Conservation (phyloP, 2,797 vertebrate species). For the Nannoperca obscura region DNA sequence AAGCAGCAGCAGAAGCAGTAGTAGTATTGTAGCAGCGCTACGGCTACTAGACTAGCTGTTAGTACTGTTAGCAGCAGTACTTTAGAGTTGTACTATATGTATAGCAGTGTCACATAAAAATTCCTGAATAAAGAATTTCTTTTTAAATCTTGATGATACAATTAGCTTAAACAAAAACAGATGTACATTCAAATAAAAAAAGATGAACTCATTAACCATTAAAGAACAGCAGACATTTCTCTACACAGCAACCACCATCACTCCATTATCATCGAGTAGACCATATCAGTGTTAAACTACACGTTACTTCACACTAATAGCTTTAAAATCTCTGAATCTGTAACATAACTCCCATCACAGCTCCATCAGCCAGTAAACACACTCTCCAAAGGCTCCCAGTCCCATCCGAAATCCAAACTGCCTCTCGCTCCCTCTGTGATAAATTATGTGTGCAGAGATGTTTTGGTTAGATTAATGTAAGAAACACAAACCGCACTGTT, state of each 20-base stretch:
- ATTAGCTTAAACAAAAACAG: background rate
- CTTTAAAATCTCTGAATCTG: constrained; percentile 26
- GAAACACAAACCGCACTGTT: constrained; percentile 71
- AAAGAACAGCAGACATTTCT: background rate
- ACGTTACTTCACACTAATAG: constrained; percentile 31
- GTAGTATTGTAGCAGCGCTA: background rate
- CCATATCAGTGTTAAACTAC: constrained; percentile 34
- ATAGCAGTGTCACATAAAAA: background rate
- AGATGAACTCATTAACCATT: background rate
- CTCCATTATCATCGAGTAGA: background rate
- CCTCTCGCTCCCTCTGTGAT: constrained; percentile 35
- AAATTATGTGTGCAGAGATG: constrained; percentile 65
- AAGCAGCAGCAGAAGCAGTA: background rate
- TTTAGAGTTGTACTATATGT: background rate
- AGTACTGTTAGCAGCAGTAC: background rate
- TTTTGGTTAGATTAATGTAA: constrained; percentile 70
- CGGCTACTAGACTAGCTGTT: background rate
- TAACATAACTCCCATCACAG: constrained; percentile 41
- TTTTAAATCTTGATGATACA: background rate
- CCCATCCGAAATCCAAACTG: constrained; percentile 15
- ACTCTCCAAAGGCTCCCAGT: constrained; percentile 11
- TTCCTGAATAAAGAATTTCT: background rate
- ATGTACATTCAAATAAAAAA: background rate
- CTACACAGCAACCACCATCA: background rate
- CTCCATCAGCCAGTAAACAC: constrained; percentile 25